Evolutionary conservation across 2,888 invertebrate genomes (phyloP), one percentile per base, ranked within the genome.

Genomic region (Nymphalis urticae): DNA sequence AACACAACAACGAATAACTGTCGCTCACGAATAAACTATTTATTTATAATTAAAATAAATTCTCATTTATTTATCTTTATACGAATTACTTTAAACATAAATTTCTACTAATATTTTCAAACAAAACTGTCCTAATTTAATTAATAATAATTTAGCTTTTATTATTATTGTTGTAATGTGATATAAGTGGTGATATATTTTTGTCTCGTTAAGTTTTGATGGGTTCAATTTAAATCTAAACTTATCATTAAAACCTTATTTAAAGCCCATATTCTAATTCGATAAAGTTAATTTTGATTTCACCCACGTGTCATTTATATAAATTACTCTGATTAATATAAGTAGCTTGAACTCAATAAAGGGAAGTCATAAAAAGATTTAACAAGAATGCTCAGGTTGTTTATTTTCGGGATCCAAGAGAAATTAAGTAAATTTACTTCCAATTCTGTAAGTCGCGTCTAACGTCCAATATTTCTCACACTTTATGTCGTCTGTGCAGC

Each of bases 401-500:
- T 69, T 68, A 70, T 66, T 68, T 67, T 42, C 67, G 48, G 27
- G 70, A 71, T 68, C 68, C 67, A 47, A 42, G 53, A 65, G 71
- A 73, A 73, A 74, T 73, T 74, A 74, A 70, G 56, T 67, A 67
- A 66, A n/a, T 69, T 70, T 65, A 72, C 71, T 70, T 73, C 69
- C 70, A 69, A 74, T 73, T 75, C 75, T 66, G 72, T 70, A 58
- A 61, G 76, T 73, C 63, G 42, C 61, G 27, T 69, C 75, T 70
- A 76, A 80, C 82, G 84, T 80, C 80, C 80, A 85, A 62, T 90
- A 85, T 82, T 85, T 87, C 84, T 79, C 78, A 75, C 73, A 79
- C 73, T 89, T 90, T 89, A 91, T 87, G 83, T 81, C 82, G 82
- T 81, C 81, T 76, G 75, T 80, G 76, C 80, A 77, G 77, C 80